Evolutionary conservation across 2,797 vertebrate genomes (phyloP).

Genomic region (Echiichthys vipera): DNA sequence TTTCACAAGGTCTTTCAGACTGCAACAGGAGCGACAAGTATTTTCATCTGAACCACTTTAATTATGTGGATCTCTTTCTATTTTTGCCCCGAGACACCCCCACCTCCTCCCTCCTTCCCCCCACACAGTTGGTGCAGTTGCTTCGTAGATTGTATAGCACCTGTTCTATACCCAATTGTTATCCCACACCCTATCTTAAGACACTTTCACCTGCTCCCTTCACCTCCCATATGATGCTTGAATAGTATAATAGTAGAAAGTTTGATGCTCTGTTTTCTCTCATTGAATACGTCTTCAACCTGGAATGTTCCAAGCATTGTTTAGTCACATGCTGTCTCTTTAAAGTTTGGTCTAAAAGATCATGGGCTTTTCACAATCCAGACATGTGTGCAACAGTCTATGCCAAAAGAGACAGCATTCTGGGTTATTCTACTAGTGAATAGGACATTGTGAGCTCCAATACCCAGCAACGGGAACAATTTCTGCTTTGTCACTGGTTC

Average conservation of each 20-base stretch:
- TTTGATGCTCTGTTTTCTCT: neutral
- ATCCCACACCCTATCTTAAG: constrained; percentile 32
- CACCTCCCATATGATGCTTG: neutral
- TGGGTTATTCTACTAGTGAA: constrained; percentile 16
- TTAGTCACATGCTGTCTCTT: constrained; percentile 4
- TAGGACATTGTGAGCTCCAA: constrained; percentile 10
- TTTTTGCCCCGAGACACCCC: constrained; percentile 54
- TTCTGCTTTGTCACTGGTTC: constrained; percentile 25
- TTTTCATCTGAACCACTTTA: constrained; percentile 63
- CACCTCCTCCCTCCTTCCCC: constrained; percentile 9
- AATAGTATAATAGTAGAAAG: neutral
- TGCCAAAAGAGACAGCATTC: constrained; percentile 9
- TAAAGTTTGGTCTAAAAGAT: neutral
- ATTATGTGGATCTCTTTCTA: constrained; percentile 72
- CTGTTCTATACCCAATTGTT: constrained; percentile 72
- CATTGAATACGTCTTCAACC: neutral
- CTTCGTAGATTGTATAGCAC: constrained; percentile 55
- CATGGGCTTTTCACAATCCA: neutral
- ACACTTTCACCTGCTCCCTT: constrained; percentile 40
- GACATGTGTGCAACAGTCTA: neutral
- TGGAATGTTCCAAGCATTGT: constrained; percentile 2
- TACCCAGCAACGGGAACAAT: constrained; percentile 1
- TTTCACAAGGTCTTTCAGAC: constrained; percentile 36
- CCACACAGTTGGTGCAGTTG: constrained; percentile 73
- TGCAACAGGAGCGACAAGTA: constrained; percentile 46